Evolutionary conservation across 1,140 invertebrate species (phyloP).

Genomic region (Rhyacophila brunnea): DNA sequence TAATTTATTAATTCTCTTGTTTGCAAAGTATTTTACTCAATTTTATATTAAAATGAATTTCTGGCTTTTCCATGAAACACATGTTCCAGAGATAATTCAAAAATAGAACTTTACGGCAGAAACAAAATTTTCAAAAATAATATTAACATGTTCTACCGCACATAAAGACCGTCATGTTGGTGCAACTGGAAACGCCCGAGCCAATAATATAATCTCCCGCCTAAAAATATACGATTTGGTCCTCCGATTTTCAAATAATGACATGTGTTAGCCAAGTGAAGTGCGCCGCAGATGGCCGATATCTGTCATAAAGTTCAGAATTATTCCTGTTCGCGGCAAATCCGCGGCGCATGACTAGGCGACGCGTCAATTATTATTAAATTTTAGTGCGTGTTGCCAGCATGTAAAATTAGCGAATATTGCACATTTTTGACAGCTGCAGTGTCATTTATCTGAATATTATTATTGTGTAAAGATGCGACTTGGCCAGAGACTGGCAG

Average conservation of each 20-base stretch:
- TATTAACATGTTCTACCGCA: too few species aligned
- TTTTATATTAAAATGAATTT: too few species aligned
- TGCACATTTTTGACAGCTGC: constrained; percentile 10
- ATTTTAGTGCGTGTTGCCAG: constrained; percentile 28
- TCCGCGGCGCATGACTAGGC: background rate
- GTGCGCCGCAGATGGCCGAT: constrained; percentile 30
- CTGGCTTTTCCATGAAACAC: background rate
- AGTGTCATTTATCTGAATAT: background rate
- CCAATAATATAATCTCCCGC: constrained; percentile 12
- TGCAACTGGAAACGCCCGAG: background rate
- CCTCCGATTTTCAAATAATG: constrained; percentile 19
- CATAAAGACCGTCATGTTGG: background rate
- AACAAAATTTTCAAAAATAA: background rate
- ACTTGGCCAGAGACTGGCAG: too few species aligned
- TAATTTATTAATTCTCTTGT: too few species aligned
- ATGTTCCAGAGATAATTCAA: background rate
- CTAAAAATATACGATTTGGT: constrained; percentile 17
- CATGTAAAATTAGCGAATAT: constrained; percentile 26
- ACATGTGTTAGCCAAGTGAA: constrained; percentile 32
- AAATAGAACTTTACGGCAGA: background rate
- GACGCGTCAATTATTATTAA: constrained; percentile 24
- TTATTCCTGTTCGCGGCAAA: constrained; percentile 11
- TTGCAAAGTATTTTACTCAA: too few species aligned
- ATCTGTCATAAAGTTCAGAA: constrained; percentile 27
- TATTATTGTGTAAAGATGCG: background rate